Evolutionary conservation across 2,797 vertebrate genomes (phyloP).

Genomic region (Holocentrus rufus): DNA sequence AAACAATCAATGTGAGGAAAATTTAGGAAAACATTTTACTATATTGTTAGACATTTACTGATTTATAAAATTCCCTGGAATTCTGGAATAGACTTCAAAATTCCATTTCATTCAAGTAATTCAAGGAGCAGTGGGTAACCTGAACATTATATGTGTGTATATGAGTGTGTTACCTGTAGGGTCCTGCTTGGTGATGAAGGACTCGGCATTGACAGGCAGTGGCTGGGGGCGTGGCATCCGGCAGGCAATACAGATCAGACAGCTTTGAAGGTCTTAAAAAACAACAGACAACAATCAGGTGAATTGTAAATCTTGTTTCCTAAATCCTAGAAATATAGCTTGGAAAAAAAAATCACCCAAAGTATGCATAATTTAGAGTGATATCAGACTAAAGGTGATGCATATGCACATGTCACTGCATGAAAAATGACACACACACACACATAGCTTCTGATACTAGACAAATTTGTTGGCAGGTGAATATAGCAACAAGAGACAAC

Average conservation of each 20-base stretch:
- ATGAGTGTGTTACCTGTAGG: slow-evolving; percentile 86
- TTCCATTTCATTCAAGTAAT: too few relatives aligned
- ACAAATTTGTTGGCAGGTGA: too few relatives aligned
- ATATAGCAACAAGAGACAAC: too few relatives aligned
- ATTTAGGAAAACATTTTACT: background rate
- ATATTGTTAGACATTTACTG: background rate
- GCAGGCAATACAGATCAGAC: slow-evolving; percentile 94
- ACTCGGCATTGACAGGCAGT: slow-evolving; percentile 85
- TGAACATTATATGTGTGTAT: background rate
- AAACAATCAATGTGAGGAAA: background rate
- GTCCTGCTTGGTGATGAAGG: slow-evolving; percentile 96
- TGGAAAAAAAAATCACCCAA: too few relatives aligned
- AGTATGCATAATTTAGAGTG: too few relatives aligned
- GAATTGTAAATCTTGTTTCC: too few relatives aligned
- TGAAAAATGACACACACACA: too few relatives aligned
- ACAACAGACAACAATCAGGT: slow-evolving; percentile 2
- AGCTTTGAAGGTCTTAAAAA: slow-evolving; percentile 90
- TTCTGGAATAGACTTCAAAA: background rate
- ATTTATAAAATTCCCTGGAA: background rate
- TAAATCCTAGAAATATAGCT: too few relatives aligned
- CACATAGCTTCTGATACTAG: too few relatives aligned
- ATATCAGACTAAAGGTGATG: too few relatives aligned
- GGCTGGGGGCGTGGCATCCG: slow-evolving; percentile 86
- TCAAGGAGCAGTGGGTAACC: too few relatives aligned
- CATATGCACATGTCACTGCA: too few relatives aligned